These are phyloP conservation scores for Pelosia muscerda DNA, from an alignment of 2,888 invertebrate genomes.

Conservation along the genomic window DNA sequence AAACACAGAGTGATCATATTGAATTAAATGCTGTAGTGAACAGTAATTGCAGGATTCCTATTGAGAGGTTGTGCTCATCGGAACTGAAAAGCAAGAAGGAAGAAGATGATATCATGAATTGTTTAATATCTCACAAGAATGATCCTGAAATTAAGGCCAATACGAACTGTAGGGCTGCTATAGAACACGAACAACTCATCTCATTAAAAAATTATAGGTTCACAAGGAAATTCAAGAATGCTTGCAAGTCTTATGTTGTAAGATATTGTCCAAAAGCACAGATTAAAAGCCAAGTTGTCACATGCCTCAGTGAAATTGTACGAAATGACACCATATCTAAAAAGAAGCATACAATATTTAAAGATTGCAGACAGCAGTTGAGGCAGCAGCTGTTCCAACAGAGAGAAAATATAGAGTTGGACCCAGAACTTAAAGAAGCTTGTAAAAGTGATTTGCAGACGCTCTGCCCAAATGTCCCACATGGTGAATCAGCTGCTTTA, in stretches of 20 bases:
- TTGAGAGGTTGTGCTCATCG: conserved; percentile 91
- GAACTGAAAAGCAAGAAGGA: conserved; percentile 90
- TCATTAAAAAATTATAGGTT: conserved; percentile 97
- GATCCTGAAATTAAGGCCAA: conserved; percentile 92
- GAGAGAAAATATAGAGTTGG: conserved; percentile 94
- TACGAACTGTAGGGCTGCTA: conserved; percentile 95
- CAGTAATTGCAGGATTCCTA: conserved; percentile 92
- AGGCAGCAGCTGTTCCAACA: conserved; percentile 96
- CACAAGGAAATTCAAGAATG: conserved; percentile 97
- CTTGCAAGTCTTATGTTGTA: conserved; percentile 94
- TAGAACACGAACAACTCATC: conserved; percentile 98
- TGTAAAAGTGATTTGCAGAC: conserved; percentile 93
- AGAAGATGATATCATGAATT: conserved; percentile 97
- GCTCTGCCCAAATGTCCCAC: conserved; percentile 89
- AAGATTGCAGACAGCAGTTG: conserved; percentile 96
- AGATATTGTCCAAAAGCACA: conserved; percentile 90
- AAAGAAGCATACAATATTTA: conserved; percentile 92
- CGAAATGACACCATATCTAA: conserved; percentile 94
- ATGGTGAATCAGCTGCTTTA: conserved; percentile 91
- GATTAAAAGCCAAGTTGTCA: conserved; percentile 92
- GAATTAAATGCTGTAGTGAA: conserved; percentile 96
- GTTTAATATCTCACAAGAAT: conserved; percentile 96
- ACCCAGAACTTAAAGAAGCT: conserved; percentile 93
- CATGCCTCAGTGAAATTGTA: conserved; percentile 96
- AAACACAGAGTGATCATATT: conserved; percentile 95